Evolutionary conservation across 2,888 invertebrate genomes (phyloP).

Genomic region (Coelogynopora nodosa): DNA sequence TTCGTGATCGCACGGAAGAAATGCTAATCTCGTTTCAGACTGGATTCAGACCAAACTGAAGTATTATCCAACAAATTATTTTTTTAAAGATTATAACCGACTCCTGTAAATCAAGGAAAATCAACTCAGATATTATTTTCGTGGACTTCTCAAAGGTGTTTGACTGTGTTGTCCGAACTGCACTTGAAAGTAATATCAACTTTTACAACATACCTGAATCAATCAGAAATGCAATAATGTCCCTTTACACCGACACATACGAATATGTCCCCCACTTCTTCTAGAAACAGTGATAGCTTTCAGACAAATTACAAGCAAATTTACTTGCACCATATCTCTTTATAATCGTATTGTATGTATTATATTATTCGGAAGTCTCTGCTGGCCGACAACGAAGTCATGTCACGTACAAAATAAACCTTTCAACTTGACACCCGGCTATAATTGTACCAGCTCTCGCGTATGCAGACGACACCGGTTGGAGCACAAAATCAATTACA

Average conservation of each 20-base stretch:
- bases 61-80: too few relatives aligned
- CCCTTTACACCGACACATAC: neutral
- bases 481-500: too few relatives aligned
- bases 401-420: neutral
- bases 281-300: neutral
- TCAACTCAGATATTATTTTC: too few relatives aligned
- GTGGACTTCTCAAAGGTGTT: too few relatives aligned
- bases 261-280: neutral
- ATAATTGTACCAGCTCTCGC: slow-evolving; percentile 6
- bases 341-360: neutral
- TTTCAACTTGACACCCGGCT: slow-evolving; percentile 18
- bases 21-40: neutral
- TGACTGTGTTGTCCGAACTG: too few relatives aligned
- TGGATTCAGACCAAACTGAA: too few relatives aligned
- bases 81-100: too few relatives aligned
- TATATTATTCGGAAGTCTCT: neutral
- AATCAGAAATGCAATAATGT: neutral
- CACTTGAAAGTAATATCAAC: too few relatives aligned
- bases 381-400: neutral
- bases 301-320: neutral
- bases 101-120: too few relatives aligned
- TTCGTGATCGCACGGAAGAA: neutral
- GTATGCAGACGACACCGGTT: neutral
- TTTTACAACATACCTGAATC: neutral
- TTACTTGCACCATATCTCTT: neutral